These are phyloP conservation scores for Thecophora atra DNA, from an alignment of 2,888 invertebrate species.

Conservation along the genomic window DNA sequence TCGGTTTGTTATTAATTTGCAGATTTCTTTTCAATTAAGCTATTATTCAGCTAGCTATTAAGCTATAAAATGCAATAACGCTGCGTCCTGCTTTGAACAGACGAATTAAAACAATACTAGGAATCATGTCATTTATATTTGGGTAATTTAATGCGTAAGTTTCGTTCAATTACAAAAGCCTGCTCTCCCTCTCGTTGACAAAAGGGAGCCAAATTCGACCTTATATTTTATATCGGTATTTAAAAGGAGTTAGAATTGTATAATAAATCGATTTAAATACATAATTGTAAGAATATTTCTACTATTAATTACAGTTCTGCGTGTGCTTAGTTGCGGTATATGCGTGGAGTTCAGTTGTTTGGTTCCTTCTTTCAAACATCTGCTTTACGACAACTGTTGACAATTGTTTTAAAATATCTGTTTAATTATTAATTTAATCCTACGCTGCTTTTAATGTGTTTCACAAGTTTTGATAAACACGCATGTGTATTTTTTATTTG, in stretches of 20 bases:
- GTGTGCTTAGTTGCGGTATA: background rate
- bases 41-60: too few relatives aligned
- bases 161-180: conserved; percentile 45
- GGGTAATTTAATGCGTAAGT: conserved; percentile 19
- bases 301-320: conserved; percentile 11
- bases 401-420: too few relatives aligned
- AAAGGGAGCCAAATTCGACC: conserved; percentile 53
- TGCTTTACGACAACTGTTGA: too few relatives aligned
- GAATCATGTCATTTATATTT: conserved; percentile 41
- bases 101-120: conserved; percentile 30
- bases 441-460: background rate
- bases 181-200: conserved; percentile 47
- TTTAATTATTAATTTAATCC: background rate
- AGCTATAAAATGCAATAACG: too few relatives aligned
- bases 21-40: too few relatives aligned
- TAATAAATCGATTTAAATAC: conserved; percentile 27
- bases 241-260: conserved; percentile 27
- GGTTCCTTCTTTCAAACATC: too few relatives aligned
- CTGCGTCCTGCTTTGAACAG: background rate
- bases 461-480: background rate
- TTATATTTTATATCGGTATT: conserved; percentile 33
- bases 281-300: conserved; percentile 30
- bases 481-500: background rate
- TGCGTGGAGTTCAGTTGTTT: too few relatives aligned
- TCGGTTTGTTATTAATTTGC: too few relatives aligned